These are phyloP conservation scores for Strongylocentrotus purpuratus DNA, from an alignment of 35 echinoderm and acorn worm species.

Conservation along the genomic window DNA sequence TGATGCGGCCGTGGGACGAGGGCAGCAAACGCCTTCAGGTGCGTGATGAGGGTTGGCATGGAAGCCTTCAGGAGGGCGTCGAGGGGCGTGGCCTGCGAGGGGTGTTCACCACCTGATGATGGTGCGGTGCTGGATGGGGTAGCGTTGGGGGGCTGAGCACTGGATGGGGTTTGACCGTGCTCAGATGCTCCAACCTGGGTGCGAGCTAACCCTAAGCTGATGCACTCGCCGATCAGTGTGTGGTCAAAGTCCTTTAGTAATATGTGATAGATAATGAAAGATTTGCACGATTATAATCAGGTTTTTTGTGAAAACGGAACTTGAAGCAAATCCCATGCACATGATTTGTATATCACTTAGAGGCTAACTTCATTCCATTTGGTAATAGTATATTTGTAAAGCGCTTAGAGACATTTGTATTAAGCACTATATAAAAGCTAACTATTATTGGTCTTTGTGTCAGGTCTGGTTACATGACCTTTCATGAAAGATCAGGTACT, in stretches of 20 bases:
- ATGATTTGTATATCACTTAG: no score
- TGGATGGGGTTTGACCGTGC: conserved; percentile 21
- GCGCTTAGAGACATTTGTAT: no score
- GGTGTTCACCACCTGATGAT: background rate
- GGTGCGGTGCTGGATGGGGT: background rate
- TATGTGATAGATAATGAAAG: background rate
- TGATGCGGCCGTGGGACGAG: conserved; percentile 68
- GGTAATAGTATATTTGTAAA: no score
- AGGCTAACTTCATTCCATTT: no score
- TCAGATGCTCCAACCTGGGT: conserved; percentile 59
- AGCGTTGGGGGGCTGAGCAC: background rate
- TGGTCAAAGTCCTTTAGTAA: conserved; percentile 76
- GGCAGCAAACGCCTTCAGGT: conserved; percentile 67
- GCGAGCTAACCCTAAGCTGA: conserved; percentile 76
- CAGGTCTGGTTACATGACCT: no score
- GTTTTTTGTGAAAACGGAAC: no score
- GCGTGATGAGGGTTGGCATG: conserved; percentile 59
- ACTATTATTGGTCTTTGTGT: no score
- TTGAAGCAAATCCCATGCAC: no score
- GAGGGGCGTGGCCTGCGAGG: background rate
- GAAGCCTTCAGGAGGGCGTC: conserved; percentile 71
- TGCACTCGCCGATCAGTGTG: conserved; percentile 75
- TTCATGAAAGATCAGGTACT: no score
- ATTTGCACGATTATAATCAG: no score
- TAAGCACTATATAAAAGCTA: no score